Conservation (phyloP, 2,888 invertebrate species). For the Exephanes ischioxanthus region DNA sequence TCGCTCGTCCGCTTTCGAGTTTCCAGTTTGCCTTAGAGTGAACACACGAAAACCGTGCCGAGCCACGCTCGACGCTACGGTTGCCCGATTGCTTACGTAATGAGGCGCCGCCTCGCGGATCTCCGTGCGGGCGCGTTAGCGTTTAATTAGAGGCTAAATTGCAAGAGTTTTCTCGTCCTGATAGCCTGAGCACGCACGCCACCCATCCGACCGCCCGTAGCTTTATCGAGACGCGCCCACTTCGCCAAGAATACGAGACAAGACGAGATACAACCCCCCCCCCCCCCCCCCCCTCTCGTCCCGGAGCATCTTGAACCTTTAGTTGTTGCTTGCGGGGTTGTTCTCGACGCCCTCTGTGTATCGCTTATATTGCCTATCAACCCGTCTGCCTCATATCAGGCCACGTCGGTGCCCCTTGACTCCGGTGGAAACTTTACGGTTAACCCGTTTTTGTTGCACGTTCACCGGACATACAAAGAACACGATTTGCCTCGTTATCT, state of each 20-base stretch:
- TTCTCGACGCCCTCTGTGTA: conserved; percentile 20
- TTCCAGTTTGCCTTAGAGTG: neutral
- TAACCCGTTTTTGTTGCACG: too few species aligned
- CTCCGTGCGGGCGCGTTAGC: conserved; percentile 51
- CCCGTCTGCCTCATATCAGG: neutral
- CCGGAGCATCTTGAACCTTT: conserved; percentile 16
- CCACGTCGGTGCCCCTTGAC: neutral
- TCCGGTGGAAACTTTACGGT: neutral
- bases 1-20: conserved; percentile 17
- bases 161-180: conserved; percentile 62
- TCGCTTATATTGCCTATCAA: neutral
- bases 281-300: neutral
- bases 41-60: conserved; percentile 2
- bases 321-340: conserved; percentile 18
- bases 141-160: conserved; percentile 67
- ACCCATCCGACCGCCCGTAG: conserved; percentile 32
- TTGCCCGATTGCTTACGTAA: conserved; percentile 64
- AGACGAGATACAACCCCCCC: neutral
- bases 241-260: conserved; percentile 12
- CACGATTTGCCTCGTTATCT: neutral
- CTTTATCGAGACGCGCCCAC: conserved; percentile 34
- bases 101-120: conserved; percentile 60
- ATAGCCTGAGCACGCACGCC: conserved; percentile 54
- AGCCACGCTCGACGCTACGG: conserved; percentile 9
- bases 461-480: neutral